These are phyloP conservation scores for Spea hammondii DNA, from an alignment of 2,797 vertebrate genomes.

Conservation along the genomic window DNA sequence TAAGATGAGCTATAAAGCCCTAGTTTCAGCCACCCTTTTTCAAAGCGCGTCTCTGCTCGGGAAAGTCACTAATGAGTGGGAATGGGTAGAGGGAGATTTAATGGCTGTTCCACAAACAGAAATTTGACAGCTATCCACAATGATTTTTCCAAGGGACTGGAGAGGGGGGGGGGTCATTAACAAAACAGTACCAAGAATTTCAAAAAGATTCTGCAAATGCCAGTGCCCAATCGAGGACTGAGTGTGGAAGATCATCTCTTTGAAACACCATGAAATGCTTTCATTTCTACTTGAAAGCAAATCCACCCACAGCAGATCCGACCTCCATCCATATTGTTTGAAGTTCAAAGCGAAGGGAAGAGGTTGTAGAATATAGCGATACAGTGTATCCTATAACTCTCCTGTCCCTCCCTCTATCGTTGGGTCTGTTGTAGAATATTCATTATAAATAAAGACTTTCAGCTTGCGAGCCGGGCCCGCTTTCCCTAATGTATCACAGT, in stretches of 20 bases:
- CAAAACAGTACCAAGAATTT: background rate
- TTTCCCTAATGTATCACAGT: too few species aligned
- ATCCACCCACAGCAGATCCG: background rate
- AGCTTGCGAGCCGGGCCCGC: too few species aligned
- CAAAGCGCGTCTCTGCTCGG: constrained; percentile 15
- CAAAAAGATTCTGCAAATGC: constrained; percentile 24
- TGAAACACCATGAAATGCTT: constrained; percentile 24
- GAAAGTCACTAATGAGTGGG: constrained; percentile 38
- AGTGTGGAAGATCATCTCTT: background rate
- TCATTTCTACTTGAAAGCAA: constrained; percentile 40
- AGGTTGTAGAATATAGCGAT: constrained; percentile 6
- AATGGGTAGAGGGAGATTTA: constrained; percentile 14
- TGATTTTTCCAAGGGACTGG: background rate
- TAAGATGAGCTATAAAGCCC: background rate
- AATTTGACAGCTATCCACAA: background rate
- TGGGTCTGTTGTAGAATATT: too few species aligned
- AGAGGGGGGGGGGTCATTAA: constrained; percentile 25
- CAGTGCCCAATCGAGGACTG: background rate
- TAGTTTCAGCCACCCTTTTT: constrained; percentile 30
- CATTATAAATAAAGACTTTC: too few species aligned
- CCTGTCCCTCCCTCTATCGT: background rate
- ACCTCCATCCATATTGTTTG: constrained; percentile 9
- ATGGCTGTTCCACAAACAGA: constrained; percentile 9
- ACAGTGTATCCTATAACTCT: constrained; percentile 7
- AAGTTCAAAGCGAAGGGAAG: constrained; percentile 26